Evolutionary conservation across 2,113 vertebrate genomes (phyloP).

Genomic region (Calypte anna): DNA sequence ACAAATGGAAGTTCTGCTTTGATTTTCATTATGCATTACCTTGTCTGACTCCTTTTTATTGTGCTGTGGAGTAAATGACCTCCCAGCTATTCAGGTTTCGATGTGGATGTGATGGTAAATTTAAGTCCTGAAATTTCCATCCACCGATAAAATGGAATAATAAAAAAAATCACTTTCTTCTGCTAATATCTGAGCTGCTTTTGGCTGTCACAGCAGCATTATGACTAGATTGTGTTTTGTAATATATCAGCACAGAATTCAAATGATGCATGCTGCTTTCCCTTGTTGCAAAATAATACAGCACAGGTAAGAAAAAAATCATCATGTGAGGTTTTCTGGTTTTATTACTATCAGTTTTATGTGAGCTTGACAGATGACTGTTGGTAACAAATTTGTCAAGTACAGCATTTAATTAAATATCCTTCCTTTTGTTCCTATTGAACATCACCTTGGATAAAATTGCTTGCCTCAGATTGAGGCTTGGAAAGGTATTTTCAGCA

Average conservation of each 20-base stretch:
- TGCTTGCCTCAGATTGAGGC: not conserved
- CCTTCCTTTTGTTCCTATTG: not conserved
- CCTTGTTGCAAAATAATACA: constrained; percentile 5
- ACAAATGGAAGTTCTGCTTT: constrained; percentile 34
- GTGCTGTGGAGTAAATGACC: constrained; percentile 49
- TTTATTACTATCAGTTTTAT: constrained; percentile 1
- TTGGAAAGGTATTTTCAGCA: not conserved
- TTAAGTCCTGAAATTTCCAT: constrained; percentile 57
- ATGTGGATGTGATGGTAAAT: constrained; percentile 41
- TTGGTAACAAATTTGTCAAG: not conserved
- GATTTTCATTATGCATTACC: constrained; percentile 57
- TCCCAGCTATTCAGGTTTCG: constrained; percentile 50
- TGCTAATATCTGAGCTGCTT: constrained; percentile 32
- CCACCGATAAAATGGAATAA: constrained; percentile 41
- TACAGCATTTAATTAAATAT: constrained; percentile 25
- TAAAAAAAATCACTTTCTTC: constrained; percentile 54
- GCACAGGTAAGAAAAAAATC: not conserved
- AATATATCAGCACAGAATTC: not conserved
- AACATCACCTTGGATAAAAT: not conserved
- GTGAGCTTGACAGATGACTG: not conserved
- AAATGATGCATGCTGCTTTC: not conserved
- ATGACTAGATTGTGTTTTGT: constrained; percentile 1
- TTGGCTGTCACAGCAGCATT: constrained; percentile 36
- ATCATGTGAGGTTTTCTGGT: not conserved
- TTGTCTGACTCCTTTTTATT: constrained; percentile 37